Evolutionary conservation across 2,888 invertebrate genomes (phyloP).

Genomic region (Choreutis nemorana): DNA sequence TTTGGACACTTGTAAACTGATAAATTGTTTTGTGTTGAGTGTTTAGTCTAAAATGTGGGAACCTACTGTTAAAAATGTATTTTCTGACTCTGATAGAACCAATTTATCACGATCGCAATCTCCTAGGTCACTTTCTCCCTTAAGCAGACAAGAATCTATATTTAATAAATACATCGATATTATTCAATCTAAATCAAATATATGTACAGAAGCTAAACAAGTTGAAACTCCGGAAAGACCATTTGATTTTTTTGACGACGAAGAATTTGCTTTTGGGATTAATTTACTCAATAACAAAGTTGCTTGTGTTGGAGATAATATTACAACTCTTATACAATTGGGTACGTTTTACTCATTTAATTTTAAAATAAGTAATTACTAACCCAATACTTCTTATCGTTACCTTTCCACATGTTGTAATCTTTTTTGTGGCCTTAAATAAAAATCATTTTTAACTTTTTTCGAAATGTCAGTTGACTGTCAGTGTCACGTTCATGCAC

Average conservation of each 20-base stretch:
- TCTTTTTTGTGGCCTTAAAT: neutral
- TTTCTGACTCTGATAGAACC: too few species aligned
- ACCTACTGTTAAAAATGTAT: too few species aligned
- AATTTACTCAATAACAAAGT: conserved; percentile 52
- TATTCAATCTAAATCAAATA: conserved; percentile 37
- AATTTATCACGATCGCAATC: too few species aligned
- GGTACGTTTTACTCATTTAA: conserved; percentile 20
- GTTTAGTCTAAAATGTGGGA: too few species aligned
- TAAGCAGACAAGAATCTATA: conserved; percentile 30
- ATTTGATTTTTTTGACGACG: conserved; percentile 52
- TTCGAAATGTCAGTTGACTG: neutral
- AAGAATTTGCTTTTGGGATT: conserved; percentile 52
- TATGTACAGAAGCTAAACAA: conserved; percentile 26
- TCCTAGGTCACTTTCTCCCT: conserved; percentile 27
- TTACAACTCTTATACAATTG: conserved; percentile 50
- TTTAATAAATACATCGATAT: conserved; percentile 41
- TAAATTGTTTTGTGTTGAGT: too few species aligned
- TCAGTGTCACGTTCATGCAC: neutral
- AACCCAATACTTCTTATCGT: conserved; percentile 3
- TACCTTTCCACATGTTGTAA: neutral
- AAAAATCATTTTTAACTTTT: too few species aligned
- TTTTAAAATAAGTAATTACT: too few species aligned
- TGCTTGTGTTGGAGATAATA: conserved; percentile 52
- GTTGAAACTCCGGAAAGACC: conserved; percentile 36
- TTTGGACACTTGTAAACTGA: too few species aligned